phyloP scores from a whole-genome alignment of 2,113 vertebrate species.

The Nerophis ophidion region DNA sequence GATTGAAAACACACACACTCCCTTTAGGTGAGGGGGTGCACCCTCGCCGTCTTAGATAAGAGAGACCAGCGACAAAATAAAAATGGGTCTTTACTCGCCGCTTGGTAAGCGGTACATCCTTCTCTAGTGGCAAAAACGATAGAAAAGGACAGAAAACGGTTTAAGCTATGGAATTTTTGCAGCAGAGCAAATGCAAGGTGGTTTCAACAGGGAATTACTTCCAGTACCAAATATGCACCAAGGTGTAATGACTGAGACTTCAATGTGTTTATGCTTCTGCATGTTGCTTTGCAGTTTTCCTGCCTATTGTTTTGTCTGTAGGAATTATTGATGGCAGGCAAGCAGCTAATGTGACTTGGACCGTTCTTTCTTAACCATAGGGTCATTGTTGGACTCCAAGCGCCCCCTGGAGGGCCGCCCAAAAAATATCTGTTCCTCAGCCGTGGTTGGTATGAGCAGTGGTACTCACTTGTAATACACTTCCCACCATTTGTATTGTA shows the following conservation, averaged over 20 bases:
- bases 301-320: slow-evolving; percentile 66
- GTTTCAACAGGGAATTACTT: slow-evolving; percentile 11
- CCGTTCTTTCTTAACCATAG: no score
- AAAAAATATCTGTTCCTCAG: no score
- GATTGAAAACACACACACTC: slow-evolving; percentile 35
- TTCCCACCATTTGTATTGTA: no score
- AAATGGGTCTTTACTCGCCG: slow-evolving; percentile 18
- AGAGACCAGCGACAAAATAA: slow-evolving; percentile 26
- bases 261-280: slow-evolving; percentile 43
- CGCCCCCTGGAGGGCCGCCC: no score
- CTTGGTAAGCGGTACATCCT: slow-evolving; percentile 38
- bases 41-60: slow-evolving; percentile 31
- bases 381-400: no score
- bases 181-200: not conserved
- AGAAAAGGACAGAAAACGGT: slow-evolving; percentile 51
- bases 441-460: no score
- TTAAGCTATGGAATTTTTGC: slow-evolving; percentile 17
- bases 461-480: no score
- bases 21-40: slow-evolving; percentile 41
- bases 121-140: slow-evolving; percentile 51
- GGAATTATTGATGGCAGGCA: slow-evolving; percentile 73
- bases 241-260: slow-evolving; percentile 43
- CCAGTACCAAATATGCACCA: slow-evolving; percentile 6
- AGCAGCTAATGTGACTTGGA: slow-evolving; percentile 64
- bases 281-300: slow-evolving; percentile 66